phyloP scores from a whole-genome alignment of 1,140 invertebrate species.

The Cataglyphis hispanica region DNA sequence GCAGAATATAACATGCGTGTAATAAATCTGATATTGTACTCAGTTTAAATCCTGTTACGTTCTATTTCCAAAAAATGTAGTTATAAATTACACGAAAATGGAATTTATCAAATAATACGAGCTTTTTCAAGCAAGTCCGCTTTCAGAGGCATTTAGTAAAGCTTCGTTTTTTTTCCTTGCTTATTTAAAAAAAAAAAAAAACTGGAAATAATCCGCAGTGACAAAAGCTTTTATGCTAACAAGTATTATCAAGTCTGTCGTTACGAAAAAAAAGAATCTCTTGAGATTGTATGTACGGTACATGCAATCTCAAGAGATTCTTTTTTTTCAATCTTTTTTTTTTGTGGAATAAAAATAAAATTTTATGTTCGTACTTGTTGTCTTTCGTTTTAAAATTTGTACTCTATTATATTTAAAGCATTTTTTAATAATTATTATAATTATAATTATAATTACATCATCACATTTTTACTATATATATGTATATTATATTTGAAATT shows the following conservation, averaged over 20 bases:
- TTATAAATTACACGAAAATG: not conserved
- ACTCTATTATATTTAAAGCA: not conserved
- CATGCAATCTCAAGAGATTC: too few species aligned
- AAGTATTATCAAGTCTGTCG: constrained; percentile 53
- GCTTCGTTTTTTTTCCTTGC: constrained; percentile 12
- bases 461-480: not conserved
- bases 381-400: constrained; percentile 12
- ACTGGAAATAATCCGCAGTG: constrained; percentile 47
- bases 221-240: constrained; percentile 61
- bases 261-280: constrained; percentile 24
- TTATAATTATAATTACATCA: not conserved
- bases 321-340: constrained; percentile 4
- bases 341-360: not conserved
- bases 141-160: constrained; percentile 6
- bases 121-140: not conserved
- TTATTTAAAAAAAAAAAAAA: constrained; percentile 37
- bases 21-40: constrained; percentile 49
- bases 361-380: not conserved
- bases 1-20: constrained; percentile 5
- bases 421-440: constrained; percentile 24
- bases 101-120: constrained; percentile 44
- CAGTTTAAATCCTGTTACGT: constrained; percentile 28
- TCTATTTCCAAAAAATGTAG: constrained; percentile 47
- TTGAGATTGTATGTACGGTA: constrained; percentile 11
- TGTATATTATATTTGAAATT: not conserved